A percentile compares a stretch with the other conserved stretches of the same genome.
Evolutionary conservation across 1,140 invertebrate species (phyloP).

Genomic region (Trachymyrmex septentrionalis): DNA sequence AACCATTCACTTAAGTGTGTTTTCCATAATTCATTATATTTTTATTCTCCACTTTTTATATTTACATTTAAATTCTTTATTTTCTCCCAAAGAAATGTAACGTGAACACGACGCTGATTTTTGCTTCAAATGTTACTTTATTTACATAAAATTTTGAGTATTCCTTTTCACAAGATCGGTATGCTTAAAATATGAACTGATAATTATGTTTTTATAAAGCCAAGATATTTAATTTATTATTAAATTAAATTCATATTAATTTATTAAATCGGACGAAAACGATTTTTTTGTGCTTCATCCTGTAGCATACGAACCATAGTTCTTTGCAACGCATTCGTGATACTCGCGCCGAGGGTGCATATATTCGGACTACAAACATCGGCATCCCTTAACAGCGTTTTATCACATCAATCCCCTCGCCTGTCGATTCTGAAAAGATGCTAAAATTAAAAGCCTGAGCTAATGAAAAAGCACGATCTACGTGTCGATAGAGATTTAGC

Average conservation of each 20-base stretch:
- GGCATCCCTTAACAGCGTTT: conserved; percentile 44
- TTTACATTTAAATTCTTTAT: neutral
- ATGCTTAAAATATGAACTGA: neutral
- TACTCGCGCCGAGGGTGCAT: conserved; percentile 78
- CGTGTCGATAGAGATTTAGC: conserved; percentile 15
- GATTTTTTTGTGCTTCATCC: conserved; percentile 63
- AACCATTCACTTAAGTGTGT: no score
- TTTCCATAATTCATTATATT: neutral
- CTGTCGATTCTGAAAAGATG: conserved; percentile 41
- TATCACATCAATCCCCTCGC: conserved; percentile 62
- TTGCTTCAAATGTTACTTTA: neutral
- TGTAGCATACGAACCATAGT: conserved; percentile 47
- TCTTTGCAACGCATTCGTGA: conserved; percentile 63
- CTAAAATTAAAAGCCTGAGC: conserved; percentile 61
- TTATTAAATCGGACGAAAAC: conserved; percentile 26
- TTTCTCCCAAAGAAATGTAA: neutral
- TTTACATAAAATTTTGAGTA: neutral
- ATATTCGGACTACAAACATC: conserved; percentile 80
- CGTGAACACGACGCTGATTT: neutral
- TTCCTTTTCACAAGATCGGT: neutral
- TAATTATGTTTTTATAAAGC: neutral
- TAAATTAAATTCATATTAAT: neutral
- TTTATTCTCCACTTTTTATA: neutral
- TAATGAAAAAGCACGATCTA: conserved; percentile 44
- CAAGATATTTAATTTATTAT: neutral